A percentile compares a stretch with the other conserved stretches of the same genome.
phyloP scores from a whole-genome alignment of 2,888 invertebrate genomes.

The Anoplius nigerrimus region DNA sequence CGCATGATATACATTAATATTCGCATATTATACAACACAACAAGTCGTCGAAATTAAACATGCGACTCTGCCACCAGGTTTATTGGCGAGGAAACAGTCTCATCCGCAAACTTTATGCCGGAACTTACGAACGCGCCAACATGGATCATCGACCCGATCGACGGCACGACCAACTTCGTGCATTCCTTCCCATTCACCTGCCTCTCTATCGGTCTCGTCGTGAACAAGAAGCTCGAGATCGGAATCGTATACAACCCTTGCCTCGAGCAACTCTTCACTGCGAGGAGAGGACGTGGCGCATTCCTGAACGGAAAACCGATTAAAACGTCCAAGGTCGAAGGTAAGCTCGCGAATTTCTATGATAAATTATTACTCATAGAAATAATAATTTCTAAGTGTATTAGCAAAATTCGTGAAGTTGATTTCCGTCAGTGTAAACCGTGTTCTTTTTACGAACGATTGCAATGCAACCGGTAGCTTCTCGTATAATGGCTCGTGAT shows the following conservation, averaged over 20 bases:
- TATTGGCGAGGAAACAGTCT: constrained; percentile 86
- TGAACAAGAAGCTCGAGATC: constrained; percentile 79
- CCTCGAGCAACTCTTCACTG: constrained; percentile 83
- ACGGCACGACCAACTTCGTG: constrained; percentile 92
- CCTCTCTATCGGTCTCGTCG: constrained; percentile 82
- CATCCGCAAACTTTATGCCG: constrained; percentile 75
- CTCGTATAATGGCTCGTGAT: neutral
- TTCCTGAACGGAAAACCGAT: constrained; percentile 80
- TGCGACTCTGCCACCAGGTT: constrained; percentile 77
- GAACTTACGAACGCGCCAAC: constrained; percentile 85
- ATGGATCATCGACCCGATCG: constrained; percentile 91
- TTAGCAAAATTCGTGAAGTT: no score
- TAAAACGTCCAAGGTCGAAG: constrained; percentile 76
- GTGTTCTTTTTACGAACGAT: neutral
- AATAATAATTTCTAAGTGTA: no score
- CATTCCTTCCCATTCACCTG: constrained; percentile 82
- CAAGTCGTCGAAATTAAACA: neutral
- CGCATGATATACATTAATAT: constrained; percentile 44
- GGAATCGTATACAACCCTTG: constrained; percentile 88
- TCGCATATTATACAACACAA: neutral
- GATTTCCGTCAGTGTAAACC: no score
- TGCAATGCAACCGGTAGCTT: constrained; percentile 5
- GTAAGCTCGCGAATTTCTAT: constrained; percentile 68
- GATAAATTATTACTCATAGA: constrained; percentile 66
- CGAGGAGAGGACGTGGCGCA: constrained; percentile 84